Evolutionary conservation across 2,888 invertebrate species (phyloP), one percentile per base, ranked within the genome.

Genomic region (Alsophila aescularia): DNA sequence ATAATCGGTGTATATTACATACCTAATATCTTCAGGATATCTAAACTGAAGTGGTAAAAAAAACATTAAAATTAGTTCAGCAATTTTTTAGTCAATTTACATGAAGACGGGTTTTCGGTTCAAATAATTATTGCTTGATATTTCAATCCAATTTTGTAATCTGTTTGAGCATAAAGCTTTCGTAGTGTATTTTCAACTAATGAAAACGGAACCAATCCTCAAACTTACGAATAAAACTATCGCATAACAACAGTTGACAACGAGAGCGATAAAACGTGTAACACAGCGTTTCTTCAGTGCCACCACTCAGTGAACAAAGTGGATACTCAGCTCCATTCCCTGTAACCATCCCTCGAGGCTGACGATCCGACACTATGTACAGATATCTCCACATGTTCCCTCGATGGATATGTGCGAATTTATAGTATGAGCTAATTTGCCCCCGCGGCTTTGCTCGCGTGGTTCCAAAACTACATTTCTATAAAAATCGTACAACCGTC

Each of bases 331-430:
- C 41, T 45, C 50, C 16, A 39, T 37, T 39, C 41, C 15, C 37
- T 52, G 47, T 51, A 43, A 32, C 50, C 31, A 24, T 53, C 56
- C 58, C 62, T 52, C 5, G 52, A 44, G 62, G 55, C 42, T 4
- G 37, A 27, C n/a, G 27, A 12, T 36, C 15, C 48, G 29, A 36
- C 41, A 21, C 31, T 36, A 14, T 34, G 16, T 44, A 42, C n/a
- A 32, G 13, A 45, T 34, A 34, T 45, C 34, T 43, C 29, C 9
- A 54, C 61, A 51, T 56, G 55, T 48, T 51, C 29, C 13, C 36
- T 43, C 27, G 32, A 40, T 43, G 40, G 50, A 45, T 53, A 55
- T 52, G 59, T 39, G 58, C 42, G 41, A 52, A 57, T 36, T 6
- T 14, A 27, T 40, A 21, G 15, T 44, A 36, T n/a, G n/a, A n/a